Conservation (phyloP, 2,113 vertebrate genomes). For the Pomatorhinus ruficollis region DNA sequence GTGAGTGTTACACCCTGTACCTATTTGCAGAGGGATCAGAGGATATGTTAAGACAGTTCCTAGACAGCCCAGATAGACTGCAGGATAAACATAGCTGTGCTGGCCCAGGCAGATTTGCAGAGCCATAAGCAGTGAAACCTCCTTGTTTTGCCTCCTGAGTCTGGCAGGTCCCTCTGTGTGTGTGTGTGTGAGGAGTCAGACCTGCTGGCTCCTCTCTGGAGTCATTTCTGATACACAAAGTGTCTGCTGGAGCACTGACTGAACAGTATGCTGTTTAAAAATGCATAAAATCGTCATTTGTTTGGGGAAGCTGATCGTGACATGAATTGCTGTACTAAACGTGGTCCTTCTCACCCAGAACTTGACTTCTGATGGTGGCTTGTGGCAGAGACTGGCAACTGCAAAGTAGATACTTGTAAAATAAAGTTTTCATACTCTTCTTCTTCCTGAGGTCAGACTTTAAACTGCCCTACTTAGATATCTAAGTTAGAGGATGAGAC, state of each 20-base stretch:
- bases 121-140: background rate
- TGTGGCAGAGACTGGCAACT: background rate
- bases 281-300: slow-evolving; percentile 13
- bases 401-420: background rate
- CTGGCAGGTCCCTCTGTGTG: background rate
- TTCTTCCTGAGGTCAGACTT: background rate
- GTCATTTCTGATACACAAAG: background rate
- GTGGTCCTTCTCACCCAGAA: background rate
- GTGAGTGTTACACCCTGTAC: background rate
- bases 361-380: background rate
- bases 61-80: background rate
- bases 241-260: background rate
- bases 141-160: background rate
- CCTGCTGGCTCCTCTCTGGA: slow-evolving; percentile 17
- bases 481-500: background rate
- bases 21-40: background rate
- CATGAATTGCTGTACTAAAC: background rate
- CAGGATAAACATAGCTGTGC: background rate
- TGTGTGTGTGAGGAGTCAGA: slow-evolving; percentile 15
- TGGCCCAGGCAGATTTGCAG: background rate
- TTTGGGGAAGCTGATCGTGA: background rate
- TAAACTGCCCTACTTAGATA: background rate
- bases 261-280: slow-evolving; percentile 11
- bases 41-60: background rate
- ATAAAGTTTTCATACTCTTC: background rate